These are phyloP conservation scores for Pseudocheirus occidentalis DNA, from an alignment of 2,797 vertebrate genomes.

Conservation along the genomic window DNA sequence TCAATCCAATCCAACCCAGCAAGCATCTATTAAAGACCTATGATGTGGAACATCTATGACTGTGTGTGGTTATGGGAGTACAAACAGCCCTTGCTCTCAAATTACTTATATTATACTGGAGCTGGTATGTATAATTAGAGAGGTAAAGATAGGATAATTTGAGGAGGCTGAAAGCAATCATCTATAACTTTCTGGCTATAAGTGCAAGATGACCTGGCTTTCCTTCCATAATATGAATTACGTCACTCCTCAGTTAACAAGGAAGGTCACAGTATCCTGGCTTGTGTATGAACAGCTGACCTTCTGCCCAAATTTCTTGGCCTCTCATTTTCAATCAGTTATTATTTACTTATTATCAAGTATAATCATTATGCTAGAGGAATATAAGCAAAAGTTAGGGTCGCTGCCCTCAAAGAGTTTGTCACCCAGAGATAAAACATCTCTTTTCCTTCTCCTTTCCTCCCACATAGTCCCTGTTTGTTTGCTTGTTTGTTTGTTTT, in stretches of 20 bases:
- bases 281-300: not conserved
- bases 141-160: not conserved
- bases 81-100: not conserved
- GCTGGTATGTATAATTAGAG: not conserved
- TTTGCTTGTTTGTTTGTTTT: not conserved
- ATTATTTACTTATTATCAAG: not conserved
- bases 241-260: constrained; percentile 23
- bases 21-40: not conserved
- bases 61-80: not conserved
- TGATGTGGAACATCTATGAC: not conserved
- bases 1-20: not conserved
- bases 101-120: not conserved
- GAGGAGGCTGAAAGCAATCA: not conserved
- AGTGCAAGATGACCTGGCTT: constrained; percentile 36
- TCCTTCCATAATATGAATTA: constrained; percentile 32
- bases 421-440: not conserved
- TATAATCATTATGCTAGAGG: not conserved
- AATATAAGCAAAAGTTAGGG: not conserved
- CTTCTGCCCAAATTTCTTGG: not conserved
- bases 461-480: not conserved
- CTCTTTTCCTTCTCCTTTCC: not conserved
- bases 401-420: not conserved
- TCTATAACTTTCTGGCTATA: constrained; percentile 14
- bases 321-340: constrained; percentile 3
- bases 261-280: not conserved